Base-by-base conservation (phyloP, 2,113 vertebrate species). In the Anguilla japonica region DNA sequence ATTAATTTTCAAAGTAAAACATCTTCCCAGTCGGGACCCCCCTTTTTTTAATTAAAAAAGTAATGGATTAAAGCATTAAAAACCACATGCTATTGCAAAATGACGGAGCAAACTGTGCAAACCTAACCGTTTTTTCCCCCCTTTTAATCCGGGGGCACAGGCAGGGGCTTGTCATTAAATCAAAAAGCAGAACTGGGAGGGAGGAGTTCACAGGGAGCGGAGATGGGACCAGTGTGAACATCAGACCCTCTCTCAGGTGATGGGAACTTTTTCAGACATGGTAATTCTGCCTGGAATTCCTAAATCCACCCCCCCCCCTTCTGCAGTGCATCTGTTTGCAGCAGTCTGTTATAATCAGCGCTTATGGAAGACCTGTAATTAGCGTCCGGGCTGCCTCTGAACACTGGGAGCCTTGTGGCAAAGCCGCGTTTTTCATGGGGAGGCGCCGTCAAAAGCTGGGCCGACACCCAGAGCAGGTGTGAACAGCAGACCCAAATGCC, bases 201-300 rank as follows among this genome's bases (percentile, higher is more conserved):
- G 83, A 22, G 53, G 3, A 40, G 56, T 16, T 84, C 0, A 67
- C 3, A 41, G 39, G 57, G 57, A 63, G 57, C 7, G 14, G 6
- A 4, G 50, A 16, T 67, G 60, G 60, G 60, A 22, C 18, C 60
- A 20, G 34, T 41, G 16, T 22, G 79, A 43, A 81, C 39, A 75
- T 34, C 71, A 81, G 79, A 40, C 71, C 71, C 84, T 9, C 15
- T 7, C 43, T 29, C 71, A 13, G 67, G 43, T 34, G 41, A 78
- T 60, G 15, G 41, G 43, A 81, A 39, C 57, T 41, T 71, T 84
- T 67, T 84, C 67, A 1, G 41, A 50, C 67, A 3, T 29, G 63
- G 41, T 67, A 86, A 82, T 82, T 86, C 79, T 34, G 7, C 22
- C 20, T 82, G 85, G 57, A 50, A 86, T 86, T 82, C 46, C 53